Evolutionary conservation across 2,888 invertebrate species (phyloP).

Genomic region (Invenusta paracnida): DNA sequence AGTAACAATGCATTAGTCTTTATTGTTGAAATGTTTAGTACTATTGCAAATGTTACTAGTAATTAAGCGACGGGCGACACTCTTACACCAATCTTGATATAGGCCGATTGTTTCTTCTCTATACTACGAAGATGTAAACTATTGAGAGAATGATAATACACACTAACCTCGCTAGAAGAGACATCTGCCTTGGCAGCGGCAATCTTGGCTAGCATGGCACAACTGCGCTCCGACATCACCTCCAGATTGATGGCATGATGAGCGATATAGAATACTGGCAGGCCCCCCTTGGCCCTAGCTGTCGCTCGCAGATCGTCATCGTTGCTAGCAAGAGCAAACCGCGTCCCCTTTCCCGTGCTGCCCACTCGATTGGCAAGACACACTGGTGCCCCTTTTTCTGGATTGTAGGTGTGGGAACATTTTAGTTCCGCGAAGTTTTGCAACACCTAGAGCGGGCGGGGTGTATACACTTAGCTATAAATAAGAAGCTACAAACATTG

Average conservation of each 20-base stretch:
- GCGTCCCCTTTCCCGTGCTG: background rate
- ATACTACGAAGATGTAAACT: too few relatives aligned
- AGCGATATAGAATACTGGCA: constrained; percentile 20
- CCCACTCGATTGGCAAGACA: constrained; percentile 5
- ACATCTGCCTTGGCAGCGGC: background rate
- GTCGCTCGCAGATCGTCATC: constrained; percentile 30
- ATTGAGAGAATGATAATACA: too few relatives aligned
- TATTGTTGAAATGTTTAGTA: too few relatives aligned
- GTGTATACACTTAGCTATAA: too few relatives aligned
- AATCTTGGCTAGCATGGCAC: background rate
- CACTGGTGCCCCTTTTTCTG: constrained; percentile 3
- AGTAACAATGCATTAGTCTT: too few relatives aligned
- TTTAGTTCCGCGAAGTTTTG: constrained; percentile 3
- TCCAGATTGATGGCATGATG: constrained; percentile 8
- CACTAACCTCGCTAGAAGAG: too few relatives aligned
- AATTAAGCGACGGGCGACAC: too few relatives aligned
- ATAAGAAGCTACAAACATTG: too few relatives aligned
- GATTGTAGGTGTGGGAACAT: constrained; percentile 29
- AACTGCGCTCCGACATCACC: background rate
- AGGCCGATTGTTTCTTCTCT: too few relatives aligned
- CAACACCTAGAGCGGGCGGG: constrained; percentile 28
- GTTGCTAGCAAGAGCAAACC: constrained; percentile 25
- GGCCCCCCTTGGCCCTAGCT: background rate
- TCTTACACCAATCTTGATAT: too few relatives aligned
- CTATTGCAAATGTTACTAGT: too few relatives aligned